Base-by-base conservation (phyloP, 23 tunicate species). In the Halocynthia roretzi region DNA sequence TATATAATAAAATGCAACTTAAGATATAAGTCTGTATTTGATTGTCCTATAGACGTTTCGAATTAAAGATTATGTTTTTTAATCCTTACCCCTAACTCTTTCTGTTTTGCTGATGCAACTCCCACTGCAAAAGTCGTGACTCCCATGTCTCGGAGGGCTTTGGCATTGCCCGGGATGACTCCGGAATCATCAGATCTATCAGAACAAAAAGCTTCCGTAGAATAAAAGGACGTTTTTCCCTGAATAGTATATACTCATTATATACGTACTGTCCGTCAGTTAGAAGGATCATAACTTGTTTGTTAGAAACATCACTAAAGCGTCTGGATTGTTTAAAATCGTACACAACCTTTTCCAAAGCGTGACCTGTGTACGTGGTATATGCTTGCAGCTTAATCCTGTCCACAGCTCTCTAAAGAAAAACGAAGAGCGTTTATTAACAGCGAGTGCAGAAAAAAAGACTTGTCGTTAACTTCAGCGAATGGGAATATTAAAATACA, bases 341-440 rank as follows among this genome's bases (percentile, higher is more conserved):
- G 9, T 11, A 10, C 19, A 20, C 31, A 9, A 65, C 70, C 5
- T 65, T 65, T 15, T 15, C 19, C 15, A 65, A 48, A 10, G 70
- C 70, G 10, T 48, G 70, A 15, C 70, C 70, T 9, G 70, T 65
- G 70, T 10, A 65, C 9, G 70, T 65, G 22, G 70, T 65, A 48
- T 65, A 65, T 11, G 10, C 19, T 9, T 65, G 70, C 22, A 10
- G n/a, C 19, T 6, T 11, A 20, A 65, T 65, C 5, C 19, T 65
- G 19, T 65, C 31, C 9, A 65, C 70, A 10, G 70, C 70, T 10
- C 31, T 65, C 70, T 65, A 48, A 20, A 65, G 9, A 48, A 65
- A 20, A 65, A 10, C 5, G 31, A 10, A 14, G 63, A 58, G 2
- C 15, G 1, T 14, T 14, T 31, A 31, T 31, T 31, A 31, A 1